These are phyloP conservation scores for Rhingia rostrata DNA, from an alignment of 2,888 invertebrate species.

Conservation along the genomic window DNA sequence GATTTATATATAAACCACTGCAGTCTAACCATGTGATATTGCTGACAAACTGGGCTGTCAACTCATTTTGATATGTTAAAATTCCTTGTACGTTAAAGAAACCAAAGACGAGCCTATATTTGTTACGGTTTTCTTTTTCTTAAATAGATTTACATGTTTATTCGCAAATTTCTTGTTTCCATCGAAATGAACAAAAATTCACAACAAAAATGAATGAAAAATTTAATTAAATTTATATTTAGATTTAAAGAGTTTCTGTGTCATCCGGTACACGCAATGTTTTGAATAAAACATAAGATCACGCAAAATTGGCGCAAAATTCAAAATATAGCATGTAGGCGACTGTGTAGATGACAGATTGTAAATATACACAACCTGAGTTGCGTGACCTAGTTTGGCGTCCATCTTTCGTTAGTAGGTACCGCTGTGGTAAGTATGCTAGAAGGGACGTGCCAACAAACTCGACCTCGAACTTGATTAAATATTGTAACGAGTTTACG, in stretches of 20 bases:
- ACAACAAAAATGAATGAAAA: no score
- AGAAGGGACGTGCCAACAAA: conserved; percentile 6
- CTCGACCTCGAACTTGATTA: conserved; percentile 57
- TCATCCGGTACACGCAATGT: conserved; percentile 11
- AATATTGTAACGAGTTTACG: conserved; percentile 11
- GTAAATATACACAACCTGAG: conserved; percentile 3
- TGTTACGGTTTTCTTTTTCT: no score
- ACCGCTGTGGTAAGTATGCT: not conserved
- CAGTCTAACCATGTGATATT: no score
- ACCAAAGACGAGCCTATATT: no score
- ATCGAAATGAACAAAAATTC: no score
- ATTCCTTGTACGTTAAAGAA: no score
- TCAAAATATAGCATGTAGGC: not conserved
- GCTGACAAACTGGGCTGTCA: no score
- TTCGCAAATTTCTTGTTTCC: no score
- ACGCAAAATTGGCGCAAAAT: not conserved
- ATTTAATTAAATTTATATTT: conserved; percentile 3
- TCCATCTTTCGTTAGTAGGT: conserved; percentile 4
- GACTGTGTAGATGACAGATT: conserved; percentile 16
- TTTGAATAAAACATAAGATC: conserved; percentile 11
- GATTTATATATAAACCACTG: no score
- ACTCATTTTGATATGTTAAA: no score
- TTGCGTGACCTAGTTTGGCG: conserved; percentile 17
- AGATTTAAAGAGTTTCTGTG: conserved; percentile 3
- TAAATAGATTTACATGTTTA: no score